A percentile compares a stretch with the other conserved stretches of the same genome.
These are phyloP conservation scores for Oreochromis spilurus DNA, from an alignment of 2,113 vertebrate genomes.

Conservation along the genomic window DNA sequence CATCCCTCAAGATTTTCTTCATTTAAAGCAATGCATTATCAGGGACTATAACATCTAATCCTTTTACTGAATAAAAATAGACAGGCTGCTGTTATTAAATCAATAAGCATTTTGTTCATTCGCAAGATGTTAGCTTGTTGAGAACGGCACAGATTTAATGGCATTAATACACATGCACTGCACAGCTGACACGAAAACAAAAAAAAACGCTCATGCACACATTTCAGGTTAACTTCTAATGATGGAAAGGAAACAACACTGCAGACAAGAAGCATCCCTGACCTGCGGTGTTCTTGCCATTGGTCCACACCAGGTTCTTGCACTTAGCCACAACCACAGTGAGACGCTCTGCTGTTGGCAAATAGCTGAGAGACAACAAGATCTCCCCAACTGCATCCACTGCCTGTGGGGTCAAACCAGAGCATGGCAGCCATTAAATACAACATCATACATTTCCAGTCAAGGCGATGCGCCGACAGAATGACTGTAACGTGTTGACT, in stretches of 20 bases:
- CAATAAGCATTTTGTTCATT: not conserved
- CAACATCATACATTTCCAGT: not conserved
- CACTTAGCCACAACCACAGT: conserved; percentile 97
- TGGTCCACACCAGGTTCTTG: conserved; percentile 91
- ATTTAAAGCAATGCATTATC: not conserved
- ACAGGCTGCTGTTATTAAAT: not conserved
- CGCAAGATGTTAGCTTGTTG: not conserved
- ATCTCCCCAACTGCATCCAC: conserved; percentile 92
- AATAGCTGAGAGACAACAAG: conserved; percentile 92
- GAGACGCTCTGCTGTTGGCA: conserved; percentile 94
- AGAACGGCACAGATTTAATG: not conserved
- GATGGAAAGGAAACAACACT: not conserved
- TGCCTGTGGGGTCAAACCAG: conserved; percentile 64
- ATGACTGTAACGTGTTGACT: not conserved
- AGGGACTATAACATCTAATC: not conserved
- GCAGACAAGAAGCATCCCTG: conserved; percentile 4
- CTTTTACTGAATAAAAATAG: not conserved
- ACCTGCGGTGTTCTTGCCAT: conserved; percentile 87
- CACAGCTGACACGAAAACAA: not conserved
- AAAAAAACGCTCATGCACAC: not conserved
- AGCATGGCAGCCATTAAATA: not conserved
- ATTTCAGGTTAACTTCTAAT: not conserved
- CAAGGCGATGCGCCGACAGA: not conserved
- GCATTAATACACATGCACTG: not conserved
- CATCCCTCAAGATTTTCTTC: not conserved